phyloP scores from a whole-genome alignment of 2,888 invertebrate species.

The Stegophylla sp. region DNA sequence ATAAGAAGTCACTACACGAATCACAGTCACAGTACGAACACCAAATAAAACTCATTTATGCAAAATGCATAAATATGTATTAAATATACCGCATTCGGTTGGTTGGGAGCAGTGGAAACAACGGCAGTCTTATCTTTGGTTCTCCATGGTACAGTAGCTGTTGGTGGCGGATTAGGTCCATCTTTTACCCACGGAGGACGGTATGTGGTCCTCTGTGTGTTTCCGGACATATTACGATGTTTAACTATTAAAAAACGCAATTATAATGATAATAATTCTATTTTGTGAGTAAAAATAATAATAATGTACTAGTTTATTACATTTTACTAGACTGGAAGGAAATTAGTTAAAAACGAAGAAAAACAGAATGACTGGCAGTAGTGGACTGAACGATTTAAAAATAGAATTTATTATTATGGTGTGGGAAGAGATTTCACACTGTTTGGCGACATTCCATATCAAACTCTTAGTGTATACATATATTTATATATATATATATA shows the following conservation, averaged over 20 bases:
- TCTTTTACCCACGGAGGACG: constrained; percentile 79
- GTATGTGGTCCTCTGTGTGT: constrained; percentile 71
- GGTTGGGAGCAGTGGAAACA: constrained; percentile 10
- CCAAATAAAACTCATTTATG: background rate
- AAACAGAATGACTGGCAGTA: constrained; percentile 32
- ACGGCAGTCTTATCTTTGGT: constrained; percentile 30
- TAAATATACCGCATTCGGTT: constrained; percentile 34
- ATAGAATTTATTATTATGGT: constrained; percentile 54
- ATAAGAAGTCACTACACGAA: background rate
- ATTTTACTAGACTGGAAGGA: constrained; percentile 36
- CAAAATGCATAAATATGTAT: constrained; percentile 1
- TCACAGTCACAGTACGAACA: background rate
- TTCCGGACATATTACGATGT: constrained; percentile 40
- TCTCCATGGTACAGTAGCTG: constrained; percentile 70
- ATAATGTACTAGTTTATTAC: constrained; percentile 16
- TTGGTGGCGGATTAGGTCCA: constrained; percentile 69
- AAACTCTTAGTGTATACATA: constrained; percentile 9
- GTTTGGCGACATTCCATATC: constrained; percentile 57
- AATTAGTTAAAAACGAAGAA: constrained; percentile 39
- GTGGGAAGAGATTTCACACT: constrained; percentile 57
- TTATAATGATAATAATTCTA: background rate
- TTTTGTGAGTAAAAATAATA: background rate
- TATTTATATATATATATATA: background rate
- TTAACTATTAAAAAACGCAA: background rate
- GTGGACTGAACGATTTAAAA: constrained; percentile 49